Evolutionary conservation across 2,113 vertebrate genomes (phyloP), one percentile per base, ranked within the genome.

Genomic region (Syngnathus floridae): DNA sequence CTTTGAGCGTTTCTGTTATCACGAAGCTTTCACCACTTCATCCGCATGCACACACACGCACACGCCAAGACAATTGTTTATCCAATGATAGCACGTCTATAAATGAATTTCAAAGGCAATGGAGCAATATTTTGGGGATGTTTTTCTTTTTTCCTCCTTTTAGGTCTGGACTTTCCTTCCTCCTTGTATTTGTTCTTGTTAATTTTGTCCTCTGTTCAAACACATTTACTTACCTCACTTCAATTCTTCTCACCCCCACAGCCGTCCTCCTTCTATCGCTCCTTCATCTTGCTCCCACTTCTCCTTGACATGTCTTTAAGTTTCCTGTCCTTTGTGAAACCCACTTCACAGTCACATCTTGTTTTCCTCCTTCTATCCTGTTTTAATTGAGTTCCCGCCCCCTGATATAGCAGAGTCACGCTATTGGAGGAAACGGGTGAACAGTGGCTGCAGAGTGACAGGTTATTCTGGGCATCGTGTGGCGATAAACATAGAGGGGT

Each of bases 281-380:
- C 14, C 38, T 82, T 59, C 82, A 82, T 84, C 81, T 82, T 73
- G 69, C 63, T 54, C 38, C 77, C 48, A 56, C 60, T 52, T 77
- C 74, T 82, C 67, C 51, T 21, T 72, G 70, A 81, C 85, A 83
- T 87, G 83, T 84, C 83, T 76, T 68, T 78, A 74, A 56, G 78
- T 84, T 89, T 87, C 86, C 86, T 80, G 82, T 66, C 80, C 78
- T 87, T 87, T 87, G 80, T 87, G 77, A 78, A 84, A 78, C 63
- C 69, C 82, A 75, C 76, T 74, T 84, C 67, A 74, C 78, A 71
- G 84, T 86, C 82, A 89, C 79, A 86, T 89, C 79, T 87, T 89
- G 87, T 89, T 89, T 87, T 87, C 76, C 84, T 78, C 57, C 46
- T 81, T 85, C 76, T 87, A 85, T 89, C 87, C 87, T 85, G 84